A percentile compares a stretch with the other conserved stretches of the same genome.
Evolutionary conservation across 2,797 vertebrate genomes (phyloP).

Genomic region (Fistularia tabacaria): DNA sequence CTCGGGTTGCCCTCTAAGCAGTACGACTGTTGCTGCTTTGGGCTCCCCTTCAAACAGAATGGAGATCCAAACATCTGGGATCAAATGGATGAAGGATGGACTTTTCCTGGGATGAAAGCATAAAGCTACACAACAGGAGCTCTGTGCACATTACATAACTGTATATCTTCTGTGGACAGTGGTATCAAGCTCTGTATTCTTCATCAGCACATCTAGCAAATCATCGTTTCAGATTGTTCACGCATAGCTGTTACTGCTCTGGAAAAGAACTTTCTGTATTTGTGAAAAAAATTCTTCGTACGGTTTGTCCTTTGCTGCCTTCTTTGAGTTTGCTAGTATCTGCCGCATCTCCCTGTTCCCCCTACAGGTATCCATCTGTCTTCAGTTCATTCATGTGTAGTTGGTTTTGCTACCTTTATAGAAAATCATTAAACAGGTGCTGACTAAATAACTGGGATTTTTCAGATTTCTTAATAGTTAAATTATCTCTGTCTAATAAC

Average conservation of each 20-base stretch:
- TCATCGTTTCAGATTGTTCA: conserved; percentile 5
- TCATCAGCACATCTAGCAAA: neutral
- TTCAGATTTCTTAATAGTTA: conserved; percentile 3
- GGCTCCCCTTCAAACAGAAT: conserved; percentile 48
- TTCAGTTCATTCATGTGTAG: conserved; percentile 19
- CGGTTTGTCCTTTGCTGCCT: conserved; percentile 32
- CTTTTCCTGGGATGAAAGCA: conserved; percentile 31
- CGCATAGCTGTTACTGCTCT: conserved; percentile 17
- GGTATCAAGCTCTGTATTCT: conserved; percentile 6
- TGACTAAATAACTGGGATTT: conserved; percentile 34
- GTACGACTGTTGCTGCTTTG: conserved; percentile 4
- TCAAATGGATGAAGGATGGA: conserved; percentile 30
- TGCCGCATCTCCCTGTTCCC: conserved; percentile 5
- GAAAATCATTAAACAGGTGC: conserved; percentile 67
- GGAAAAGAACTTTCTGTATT: conserved; percentile 16
- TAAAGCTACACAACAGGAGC: conserved; percentile 9
- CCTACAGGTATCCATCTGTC: neutral
- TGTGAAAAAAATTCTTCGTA: conserved; percentile 17
- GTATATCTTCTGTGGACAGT: conserved; percentile 17
- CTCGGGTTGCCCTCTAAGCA: neutral
- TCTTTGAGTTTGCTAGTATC: conserved; percentile 19
- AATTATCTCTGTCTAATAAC: neutral
- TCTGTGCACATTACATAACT: conserved; percentile 18
- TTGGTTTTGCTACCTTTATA: conserved; percentile 70
- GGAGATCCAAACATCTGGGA: conserved; percentile 34